Evolutionary conservation across 2,888 invertebrate species (phyloP), one percentile per base, ranked within the genome.

Genomic region (Autographa gamma): DNA sequence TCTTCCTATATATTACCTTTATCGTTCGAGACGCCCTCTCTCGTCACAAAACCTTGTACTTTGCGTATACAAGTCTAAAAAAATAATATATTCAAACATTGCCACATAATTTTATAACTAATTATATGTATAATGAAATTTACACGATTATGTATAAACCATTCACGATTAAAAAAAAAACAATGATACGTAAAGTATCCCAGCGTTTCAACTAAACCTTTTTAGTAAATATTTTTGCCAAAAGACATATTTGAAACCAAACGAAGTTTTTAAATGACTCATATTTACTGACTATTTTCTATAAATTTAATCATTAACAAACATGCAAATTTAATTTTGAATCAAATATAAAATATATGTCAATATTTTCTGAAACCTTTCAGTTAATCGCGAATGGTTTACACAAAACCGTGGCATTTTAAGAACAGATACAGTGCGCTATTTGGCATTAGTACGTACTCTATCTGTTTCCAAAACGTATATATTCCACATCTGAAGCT

Each of bases 41-140:
- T 54, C 66, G 60, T 56, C 31, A 66, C 58, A 62, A 69, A 64
- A 69, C 65, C 74, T 81, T 83, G 83, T 83, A 83, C 83, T 82
- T 80, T 61, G 66, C 58, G 76, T 71, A 79, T 76, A 83, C 83
- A 83, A 80, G 76, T 67, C 72, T 71, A 81, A 77, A 83, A 81
- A 77, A 79, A 78, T 69, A 74, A 80, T 77, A 83, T 79, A 80
- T 66, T 77, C 61, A 79, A 77, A 82, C 80, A 83, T 83, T 83
- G 84, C 82, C 79, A 83, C 83, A 83, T 83, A 83, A 84, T 83
- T 83, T 80, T 80, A 84, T 63, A 65, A 76, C 73, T 69, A 77
- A 77, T 68, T 74, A 79, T 73, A 65, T 76, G 60, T 66, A 48
- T 76, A 72, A 56, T 64, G 48, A 77, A 80, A 73, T 48, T 52